These are phyloP conservation scores for Pelecanus crispus DNA, from an alignment of 2,113 vertebrate species.

Conservation along the genomic window DNA sequence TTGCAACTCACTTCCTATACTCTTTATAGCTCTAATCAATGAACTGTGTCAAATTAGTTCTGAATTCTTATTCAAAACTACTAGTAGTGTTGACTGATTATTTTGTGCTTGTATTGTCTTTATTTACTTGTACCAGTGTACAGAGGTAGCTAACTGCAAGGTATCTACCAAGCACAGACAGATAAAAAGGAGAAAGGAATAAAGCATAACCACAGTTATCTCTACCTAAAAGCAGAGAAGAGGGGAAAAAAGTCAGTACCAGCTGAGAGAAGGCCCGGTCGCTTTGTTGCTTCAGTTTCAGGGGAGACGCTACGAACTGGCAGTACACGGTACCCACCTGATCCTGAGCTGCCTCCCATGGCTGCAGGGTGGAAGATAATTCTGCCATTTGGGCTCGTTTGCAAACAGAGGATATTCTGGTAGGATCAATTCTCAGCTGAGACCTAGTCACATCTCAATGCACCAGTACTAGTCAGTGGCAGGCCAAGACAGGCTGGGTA, in stretches of 20 bases:
- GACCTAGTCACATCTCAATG: rapidly evolving
- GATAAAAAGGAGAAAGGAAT: not conserved
- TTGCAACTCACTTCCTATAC: not conserved
- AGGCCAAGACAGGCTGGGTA: not conserved
- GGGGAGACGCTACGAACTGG: not conserved
- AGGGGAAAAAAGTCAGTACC: not conserved
- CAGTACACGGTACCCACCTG: not conserved
- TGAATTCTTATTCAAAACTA: not conserved
- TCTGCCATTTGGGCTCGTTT: not conserved
- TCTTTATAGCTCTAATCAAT: not conserved
- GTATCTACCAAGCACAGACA: not conserved
- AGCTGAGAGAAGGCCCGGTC: not conserved
- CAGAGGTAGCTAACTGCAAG: not conserved
- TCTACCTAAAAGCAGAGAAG: not conserved
- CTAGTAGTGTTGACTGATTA: not conserved
- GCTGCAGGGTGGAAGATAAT: not conserved
- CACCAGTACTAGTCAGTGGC: not conserved
- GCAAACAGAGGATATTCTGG: not conserved
- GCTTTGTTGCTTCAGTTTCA: not conserved
- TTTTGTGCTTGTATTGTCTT: not conserved
- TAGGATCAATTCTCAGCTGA: not conserved
- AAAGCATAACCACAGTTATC: not conserved
- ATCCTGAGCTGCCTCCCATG: not conserved
- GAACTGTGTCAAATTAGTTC: not conserved
- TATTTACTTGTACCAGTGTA: not conserved